These are phyloP conservation scores for Myrmecobius fasciatus DNA, from an alignment of 2,113 vertebrate species.

Conservation along the genomic window DNA sequence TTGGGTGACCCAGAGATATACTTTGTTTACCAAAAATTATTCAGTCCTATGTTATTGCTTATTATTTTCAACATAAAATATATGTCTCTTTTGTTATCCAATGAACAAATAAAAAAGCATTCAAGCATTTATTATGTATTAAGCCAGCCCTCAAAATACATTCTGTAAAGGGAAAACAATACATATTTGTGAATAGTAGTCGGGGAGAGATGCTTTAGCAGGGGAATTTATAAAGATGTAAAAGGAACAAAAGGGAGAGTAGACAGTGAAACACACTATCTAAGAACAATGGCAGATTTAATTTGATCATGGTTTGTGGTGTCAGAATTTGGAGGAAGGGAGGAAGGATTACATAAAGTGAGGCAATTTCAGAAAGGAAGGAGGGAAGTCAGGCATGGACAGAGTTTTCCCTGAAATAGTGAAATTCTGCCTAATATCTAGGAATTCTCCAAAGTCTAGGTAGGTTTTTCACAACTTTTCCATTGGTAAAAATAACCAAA, in stretches of 20 bases:
- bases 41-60: neutral
- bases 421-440: neutral
- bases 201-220: neutral
- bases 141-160: neutral
- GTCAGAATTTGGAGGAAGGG: neutral
- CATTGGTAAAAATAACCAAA: conserved; percentile 30
- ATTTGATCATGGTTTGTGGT: neutral
- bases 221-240: neutral
- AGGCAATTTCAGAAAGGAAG: neutral
- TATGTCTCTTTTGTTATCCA: neutral
- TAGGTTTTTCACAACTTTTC: conserved; percentile 19
- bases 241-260: neutral
- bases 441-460: conserved; percentile 17
- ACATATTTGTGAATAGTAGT: neutral
- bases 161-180: neutral
- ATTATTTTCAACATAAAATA: neutral
- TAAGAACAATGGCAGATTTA: neutral
- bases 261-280: neutral
- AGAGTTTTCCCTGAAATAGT: neutral
- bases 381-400: neutral
- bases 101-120: neutral
- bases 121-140: neutral
- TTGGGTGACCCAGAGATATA: neutral
- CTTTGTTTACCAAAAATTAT: neutral
- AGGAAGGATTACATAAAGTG: neutral